Evolutionary conservation across 2,113 vertebrate genomes (phyloP).

Genomic region (Poicephalus meyeri): DNA sequence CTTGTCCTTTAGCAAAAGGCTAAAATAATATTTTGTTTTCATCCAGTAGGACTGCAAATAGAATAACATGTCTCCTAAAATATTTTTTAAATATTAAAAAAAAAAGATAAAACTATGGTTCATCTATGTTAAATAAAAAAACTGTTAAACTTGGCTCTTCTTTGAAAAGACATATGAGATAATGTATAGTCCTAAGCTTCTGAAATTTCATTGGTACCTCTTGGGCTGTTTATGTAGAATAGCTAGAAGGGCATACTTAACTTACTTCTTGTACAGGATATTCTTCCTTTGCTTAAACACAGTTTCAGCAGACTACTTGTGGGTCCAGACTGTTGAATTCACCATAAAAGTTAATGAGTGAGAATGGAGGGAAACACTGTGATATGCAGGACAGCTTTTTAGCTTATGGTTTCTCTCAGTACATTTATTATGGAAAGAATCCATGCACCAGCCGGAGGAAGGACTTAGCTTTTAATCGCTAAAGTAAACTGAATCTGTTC

Average conservation of each 20-base stretch:
- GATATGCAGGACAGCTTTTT: not conserved
- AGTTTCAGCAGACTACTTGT: not conserved
- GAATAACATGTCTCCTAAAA: not conserved
- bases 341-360: not conserved
- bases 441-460: not conserved
- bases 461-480: slow-evolving; percentile 40
- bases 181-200: not conserved
- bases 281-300: not conserved
- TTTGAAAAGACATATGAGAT: not conserved
- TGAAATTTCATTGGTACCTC: not conserved
- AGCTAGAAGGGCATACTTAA: not conserved
- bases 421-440: slow-evolving; percentile 23
- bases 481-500: slow-evolving; percentile 69
- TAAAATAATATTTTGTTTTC: not conserved
- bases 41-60: not conserved
- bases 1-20: not conserved
- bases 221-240: not conserved
- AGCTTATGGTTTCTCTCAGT: not conserved
- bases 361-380: not conserved
- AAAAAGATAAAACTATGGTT: not conserved
- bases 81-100: not conserved
- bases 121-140: not conserved
- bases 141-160: not conserved
- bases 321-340: not conserved
- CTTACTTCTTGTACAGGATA: not conserved